These are phyloP conservation scores for Trematocara variabile DNA, from an alignment of 2,113 vertebrate genomes.

Conservation along the genomic window DNA sequence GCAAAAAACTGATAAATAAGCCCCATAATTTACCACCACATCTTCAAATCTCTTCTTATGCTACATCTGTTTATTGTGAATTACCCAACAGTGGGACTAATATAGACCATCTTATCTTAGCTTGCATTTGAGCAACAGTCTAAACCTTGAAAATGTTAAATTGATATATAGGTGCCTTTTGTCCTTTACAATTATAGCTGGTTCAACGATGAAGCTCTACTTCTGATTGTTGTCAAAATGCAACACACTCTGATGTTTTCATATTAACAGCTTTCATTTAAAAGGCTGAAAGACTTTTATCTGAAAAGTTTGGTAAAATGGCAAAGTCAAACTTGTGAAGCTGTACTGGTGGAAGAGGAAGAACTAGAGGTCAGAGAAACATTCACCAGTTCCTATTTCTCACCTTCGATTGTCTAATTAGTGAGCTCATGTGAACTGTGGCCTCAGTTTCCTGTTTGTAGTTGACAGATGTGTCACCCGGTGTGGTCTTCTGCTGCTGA, in stretches of 20 bases:
- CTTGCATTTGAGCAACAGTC: background rate
- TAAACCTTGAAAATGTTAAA: background rate
- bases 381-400: background rate
- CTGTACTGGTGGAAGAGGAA: background rate
- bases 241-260: background rate
- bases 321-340: background rate
- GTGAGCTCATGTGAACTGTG: background rate
- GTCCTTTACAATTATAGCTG: background rate
- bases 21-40: background rate
- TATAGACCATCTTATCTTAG: background rate
- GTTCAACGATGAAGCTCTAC: background rate
- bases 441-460: background rate
- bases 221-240: background rate
- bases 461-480: background rate
- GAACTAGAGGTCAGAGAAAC: background rate
- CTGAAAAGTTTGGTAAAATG: background rate
- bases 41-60: background rate
- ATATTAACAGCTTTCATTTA: background rate
- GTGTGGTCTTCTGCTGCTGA: background rate
- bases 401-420: background rate
- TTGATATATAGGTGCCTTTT: background rate
- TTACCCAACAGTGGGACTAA: background rate
- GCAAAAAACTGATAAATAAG: background rate
- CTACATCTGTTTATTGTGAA: background rate
- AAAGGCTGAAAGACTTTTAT: background rate